A percentile compares a stretch with the other conserved stretches of the same genome.
Conservation (phyloP, 2,888 invertebrate species). For the Phaonia tiefii region DNA sequence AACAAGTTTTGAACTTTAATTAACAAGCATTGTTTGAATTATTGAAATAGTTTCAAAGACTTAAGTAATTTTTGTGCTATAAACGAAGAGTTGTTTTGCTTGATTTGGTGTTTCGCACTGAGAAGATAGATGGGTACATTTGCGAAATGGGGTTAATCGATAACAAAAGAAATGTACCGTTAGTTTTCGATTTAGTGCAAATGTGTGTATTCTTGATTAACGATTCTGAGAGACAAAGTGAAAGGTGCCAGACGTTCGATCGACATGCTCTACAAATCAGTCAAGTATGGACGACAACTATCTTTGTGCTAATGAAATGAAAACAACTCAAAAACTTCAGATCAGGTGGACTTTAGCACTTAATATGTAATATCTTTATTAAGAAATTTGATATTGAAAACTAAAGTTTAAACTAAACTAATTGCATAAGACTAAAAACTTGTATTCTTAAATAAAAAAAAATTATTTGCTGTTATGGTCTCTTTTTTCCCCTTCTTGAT, state of each 20-base stretch:
- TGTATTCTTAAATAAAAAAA: background rate
- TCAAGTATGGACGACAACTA: background rate
- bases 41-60: constrained; percentile 59
- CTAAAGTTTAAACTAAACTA: constrained; percentile 2
- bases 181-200: constrained; percentile 57
- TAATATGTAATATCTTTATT: too few relatives aligned
- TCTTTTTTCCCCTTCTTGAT: background rate
- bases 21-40: constrained; percentile 59
- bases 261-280: constrained; percentile 6
- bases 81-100: constrained; percentile 5
- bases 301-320: background rate
- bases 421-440: background rate
- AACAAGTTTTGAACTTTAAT: constrained; percentile 54
- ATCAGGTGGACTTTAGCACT: too few relatives aligned
- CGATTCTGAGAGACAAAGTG: background rate
- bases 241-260: background rate
- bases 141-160: constrained; percentile 46
- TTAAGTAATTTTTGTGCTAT: background rate
- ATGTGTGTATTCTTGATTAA: background rate
- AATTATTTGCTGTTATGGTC: background rate
- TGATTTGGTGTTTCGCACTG: background rate
- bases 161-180: constrained; percentile 57
- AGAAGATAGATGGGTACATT: background rate
- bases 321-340: constrained; percentile 13
- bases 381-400: background rate